Base-by-base conservation (phyloP, 2,888 invertebrate genomes). In the Lochmaea crataegi region DNA sequence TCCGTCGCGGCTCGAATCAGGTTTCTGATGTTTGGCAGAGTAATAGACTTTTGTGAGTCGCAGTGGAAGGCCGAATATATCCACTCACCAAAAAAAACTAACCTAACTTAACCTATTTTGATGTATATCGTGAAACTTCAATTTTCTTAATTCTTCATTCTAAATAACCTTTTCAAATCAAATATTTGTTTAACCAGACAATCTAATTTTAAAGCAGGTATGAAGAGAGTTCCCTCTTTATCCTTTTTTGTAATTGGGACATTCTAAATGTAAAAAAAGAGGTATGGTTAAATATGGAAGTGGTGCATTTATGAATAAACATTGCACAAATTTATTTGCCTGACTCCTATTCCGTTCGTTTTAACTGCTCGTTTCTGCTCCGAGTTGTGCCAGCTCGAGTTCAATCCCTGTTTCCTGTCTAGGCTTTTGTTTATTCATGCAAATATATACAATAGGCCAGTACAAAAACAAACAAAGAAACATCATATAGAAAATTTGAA, bases 301-400 rank as follows among this genome's bases (percentile, higher is more conserved):
- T 80, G 80, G 79, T 71, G 83, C 82, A 81, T 83, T 82, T 84
- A 85, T 85, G 84, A 84, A 84, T 84, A 84, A 84, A 85, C 84
- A 84, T 84, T 80, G 78, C 78, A 58, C 74, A 78, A 80, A 84
- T 83, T 84, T 84, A 83, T 83, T 83, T 83, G 79, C 80, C 78
- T 76, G 41, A 76, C 75, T 77, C 73, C 79, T 77, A 75, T 78
- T 77, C 77, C 80, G 67, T 67, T 45, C 67, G 67, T 67, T 67
- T 67, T 26, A 79, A 70, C 66, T 73, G 69, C 73, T 70, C 73
- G 69, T 70, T 61, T 70, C 68, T 45, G 67, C n/a, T 51, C 22
- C 51, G 68, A 68, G 68, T 60, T 61, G 38, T 60, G 38, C 58
- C 57, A 70, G 73, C 67, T 80, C 78, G 61, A 41, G 76, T 68